Percentiles rank a stretch among this genome's conserved stretches.
Evolutionary conservation across 1,140 invertebrate species (phyloP).

Genomic region (Sminthurides bifidus): DNA sequence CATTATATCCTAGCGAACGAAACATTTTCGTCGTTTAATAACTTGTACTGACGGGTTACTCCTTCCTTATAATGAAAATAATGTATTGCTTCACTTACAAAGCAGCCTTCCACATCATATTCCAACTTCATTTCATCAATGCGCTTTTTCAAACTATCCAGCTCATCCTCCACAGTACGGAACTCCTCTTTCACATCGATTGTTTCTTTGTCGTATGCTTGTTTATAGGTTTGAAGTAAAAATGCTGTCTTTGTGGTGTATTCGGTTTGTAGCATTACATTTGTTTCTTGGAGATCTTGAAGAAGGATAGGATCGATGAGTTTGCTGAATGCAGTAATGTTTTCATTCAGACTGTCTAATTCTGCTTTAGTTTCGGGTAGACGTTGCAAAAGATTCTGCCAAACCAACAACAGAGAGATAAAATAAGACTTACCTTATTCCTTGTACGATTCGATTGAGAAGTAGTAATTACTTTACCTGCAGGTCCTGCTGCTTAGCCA

Average conservation of each 20-base stretch:
- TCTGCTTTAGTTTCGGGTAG: neutral
- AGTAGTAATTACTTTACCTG: no score
- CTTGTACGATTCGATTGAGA: no score
- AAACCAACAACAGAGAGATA: neutral
- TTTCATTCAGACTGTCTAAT: neutral
- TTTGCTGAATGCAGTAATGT: neutral
- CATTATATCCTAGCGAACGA: neutral
- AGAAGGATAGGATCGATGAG: slow-evolving; percentile 2
- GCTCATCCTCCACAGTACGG: neutral
- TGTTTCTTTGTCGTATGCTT: neutral
- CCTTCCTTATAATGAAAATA: neutral
- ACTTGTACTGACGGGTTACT: no score
- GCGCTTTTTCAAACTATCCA: neutral
- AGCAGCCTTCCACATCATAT: neutral
- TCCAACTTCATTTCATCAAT: neutral
- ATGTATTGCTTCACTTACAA: neutral
- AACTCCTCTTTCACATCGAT: neutral
- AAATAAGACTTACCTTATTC: no score
- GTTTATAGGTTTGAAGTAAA: neutral
- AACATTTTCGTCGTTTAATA: no score
- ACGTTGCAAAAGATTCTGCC: neutral
- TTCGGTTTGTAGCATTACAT: neutral
- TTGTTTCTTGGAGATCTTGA: neutral
- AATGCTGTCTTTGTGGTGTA: neutral
- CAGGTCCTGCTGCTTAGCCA: neutral